Evolutionary conservation across 2,888 invertebrate species (phyloP).

Genomic region (Tetragnatha montana): DNA sequence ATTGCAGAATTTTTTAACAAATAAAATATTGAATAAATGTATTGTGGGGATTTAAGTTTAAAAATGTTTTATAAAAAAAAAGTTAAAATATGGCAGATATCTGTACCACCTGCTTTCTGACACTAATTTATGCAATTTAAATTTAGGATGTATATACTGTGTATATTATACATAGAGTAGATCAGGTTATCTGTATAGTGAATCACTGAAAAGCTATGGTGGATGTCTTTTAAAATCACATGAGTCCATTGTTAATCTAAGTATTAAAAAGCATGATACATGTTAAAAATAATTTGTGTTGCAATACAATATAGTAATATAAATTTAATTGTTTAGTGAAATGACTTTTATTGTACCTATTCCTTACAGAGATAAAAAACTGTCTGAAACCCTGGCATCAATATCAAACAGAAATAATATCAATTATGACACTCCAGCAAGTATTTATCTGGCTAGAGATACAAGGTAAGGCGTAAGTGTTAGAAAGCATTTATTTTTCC

Average conservation of each 20-base stretch:
- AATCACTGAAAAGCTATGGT: too few species aligned
- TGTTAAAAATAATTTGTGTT: too few species aligned
- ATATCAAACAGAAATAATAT: conserved; percentile 85
- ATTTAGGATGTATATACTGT: background rate
- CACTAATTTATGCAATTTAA: background rate
- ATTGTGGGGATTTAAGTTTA: too few species aligned
- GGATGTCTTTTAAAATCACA: background rate
- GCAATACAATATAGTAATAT: too few species aligned
- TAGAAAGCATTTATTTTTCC: background rate
- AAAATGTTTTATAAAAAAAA: too few species aligned
- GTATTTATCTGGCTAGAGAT: conserved; percentile 89
- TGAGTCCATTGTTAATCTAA: too few species aligned
- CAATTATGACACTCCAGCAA: conserved; percentile 83
- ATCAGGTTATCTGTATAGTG: background rate
- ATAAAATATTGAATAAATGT: too few species aligned
- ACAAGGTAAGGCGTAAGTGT: conserved; percentile 79
- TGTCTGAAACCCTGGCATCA: conserved; percentile 83
- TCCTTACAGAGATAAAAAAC: conserved; percentile 80
- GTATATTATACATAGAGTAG: too few species aligned
- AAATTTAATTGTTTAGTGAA: background rate
- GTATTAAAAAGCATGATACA: too few species aligned
- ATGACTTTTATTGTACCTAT: background rate
- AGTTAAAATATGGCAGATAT: too few species aligned
- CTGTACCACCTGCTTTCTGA: too few species aligned
- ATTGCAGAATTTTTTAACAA: too few species aligned